phyloP scores from a whole-genome alignment of 2,888 invertebrate genomes.

The Cryptus armator region DNA sequence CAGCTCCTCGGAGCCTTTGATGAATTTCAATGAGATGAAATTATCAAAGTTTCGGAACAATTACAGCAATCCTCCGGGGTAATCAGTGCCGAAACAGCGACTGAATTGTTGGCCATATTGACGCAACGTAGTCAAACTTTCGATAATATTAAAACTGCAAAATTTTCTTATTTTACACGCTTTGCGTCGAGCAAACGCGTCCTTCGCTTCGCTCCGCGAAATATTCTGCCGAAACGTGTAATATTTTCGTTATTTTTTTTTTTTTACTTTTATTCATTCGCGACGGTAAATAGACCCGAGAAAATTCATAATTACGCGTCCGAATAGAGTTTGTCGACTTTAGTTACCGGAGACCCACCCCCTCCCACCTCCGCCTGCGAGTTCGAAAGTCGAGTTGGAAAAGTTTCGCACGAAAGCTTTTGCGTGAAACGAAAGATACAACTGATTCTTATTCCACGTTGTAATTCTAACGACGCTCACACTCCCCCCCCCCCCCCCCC shows the following conservation, averaged over 20 bases:
- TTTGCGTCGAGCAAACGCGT: background rate
- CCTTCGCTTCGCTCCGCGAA: background rate
- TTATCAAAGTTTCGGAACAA: conserved; percentile 32
- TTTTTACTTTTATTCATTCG: conserved; percentile 1
- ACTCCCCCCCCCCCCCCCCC: background rate
- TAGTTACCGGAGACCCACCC: background rate
- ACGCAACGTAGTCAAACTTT: background rate
- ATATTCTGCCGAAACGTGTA: background rate
- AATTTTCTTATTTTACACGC: background rate
- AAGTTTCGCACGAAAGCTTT: conserved; percentile 22
- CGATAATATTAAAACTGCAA: background rate
- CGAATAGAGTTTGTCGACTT: conserved; percentile 33
- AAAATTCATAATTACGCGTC: conserved; percentile 49
- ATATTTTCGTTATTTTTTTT: background rate
- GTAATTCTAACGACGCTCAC: conserved; percentile 22
- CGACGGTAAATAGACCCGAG: conserved; percentile 3
- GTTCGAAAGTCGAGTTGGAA: conserved; percentile 23
- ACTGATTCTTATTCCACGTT: conserved; percentile 19
- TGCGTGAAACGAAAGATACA: conserved; percentile 33
- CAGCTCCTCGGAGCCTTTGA: background rate
- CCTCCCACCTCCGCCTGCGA: background rate
- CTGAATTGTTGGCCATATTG: conserved; percentile 9
- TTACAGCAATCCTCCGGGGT: background rate
- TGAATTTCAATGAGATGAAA: conserved; percentile 35
- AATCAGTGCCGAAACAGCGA: conserved; percentile 23